Evolutionary conservation across 35 echinoderm and acorn worm genomes (phyloP), one percentile per base, ranked within the genome.

Genomic region (Eucidaris tribuloides): DNA sequence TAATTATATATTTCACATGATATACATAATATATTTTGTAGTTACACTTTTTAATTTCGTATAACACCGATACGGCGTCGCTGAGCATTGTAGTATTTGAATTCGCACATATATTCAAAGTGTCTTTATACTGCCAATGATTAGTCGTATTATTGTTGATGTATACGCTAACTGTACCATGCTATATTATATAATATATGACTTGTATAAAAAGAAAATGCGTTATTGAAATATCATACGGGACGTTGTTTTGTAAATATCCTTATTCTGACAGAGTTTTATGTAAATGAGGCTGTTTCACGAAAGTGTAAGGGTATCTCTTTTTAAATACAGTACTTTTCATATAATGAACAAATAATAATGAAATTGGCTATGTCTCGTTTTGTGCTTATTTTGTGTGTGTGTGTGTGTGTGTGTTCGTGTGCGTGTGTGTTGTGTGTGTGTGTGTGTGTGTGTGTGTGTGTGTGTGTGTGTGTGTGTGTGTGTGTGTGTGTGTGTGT

Each of bases 301-400:
- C 68, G 23, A 38, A 7, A 38, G 68, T 74, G 68, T 36, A 44
- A 41, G 61, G 68, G 36, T 74, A 44, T 74, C 68, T 74, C 68
- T 74, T 74, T 74, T 74, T 74, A 74, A 74, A 74, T 74, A 74
- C 68, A 74, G 68, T 74, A 74, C 68, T 74, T 74, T 74, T 74
- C 68, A 74, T 74, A 74, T 74, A 74, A 74, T 74, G 68, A 74
- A 74, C 68, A 74, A 74, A 74, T 23, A 64, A 64, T n/a, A n/a
- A n/a, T n/a, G n/a, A n/a, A n/a, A n/a, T n/a, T n/a, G n/a, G n/a
- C n/a, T n/a, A n/a, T n/a, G n/a, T n/a, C n/a, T n/a, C n/a, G n/a
- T n/a, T n/a, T n/a, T n/a, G n/a, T n/a, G n/a, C n/a, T n/a, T n/a
- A n/a, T n/a, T n/a, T n/a, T n/a, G n/a, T n/a, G n/a, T n/a, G n/a